Evolutionary conservation across 2,888 invertebrate genomes (phyloP), one percentile per base, ranked within the genome.

Genomic region (Leptopilina drosophilae): DNA sequence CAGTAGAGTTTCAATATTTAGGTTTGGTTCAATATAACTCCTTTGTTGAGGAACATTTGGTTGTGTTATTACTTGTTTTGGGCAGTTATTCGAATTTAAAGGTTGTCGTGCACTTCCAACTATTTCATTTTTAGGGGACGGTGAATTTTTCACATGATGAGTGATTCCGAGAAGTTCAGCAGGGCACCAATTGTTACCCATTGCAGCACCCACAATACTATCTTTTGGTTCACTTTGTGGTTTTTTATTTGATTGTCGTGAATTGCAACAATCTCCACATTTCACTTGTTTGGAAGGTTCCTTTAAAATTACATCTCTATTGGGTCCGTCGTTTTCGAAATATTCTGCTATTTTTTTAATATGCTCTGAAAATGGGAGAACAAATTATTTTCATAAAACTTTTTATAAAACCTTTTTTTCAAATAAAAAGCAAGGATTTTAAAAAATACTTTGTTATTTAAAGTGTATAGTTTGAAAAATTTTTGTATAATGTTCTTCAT

Each of bases 291-390:
- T 56, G 9, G 65, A 77, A 40, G 81, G 76, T 62, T 81, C 82
- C 20, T 20, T n/a, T 14, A 81, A 80, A 20, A 78, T 56, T 8
- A 75, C 59, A 15, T 87, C 87, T 49, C 78, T 78, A 12, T 78
- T 42, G 5, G 88, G 87, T 12, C 90, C 90, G 59, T 86, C 87
- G 20, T 81, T 83, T 77, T 87, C 79, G 79, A 90, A 90, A 81
- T 90, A 90, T 20, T 86, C 85, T 8, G 88, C 87, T 20, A 90
- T 84, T 65, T 84, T 85, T 67, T 89, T 84, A 33, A 86, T 87
- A 84, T 89, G 87, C 20, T 77, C 90, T 73, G n/a, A 5, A 73
- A 56, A 33, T 73, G 3, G 20, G 8, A 62, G 33, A 62, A 6
- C 5, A 62, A 62, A 62, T 62, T 62, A 7, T 62, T 20, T 15